These are phyloP conservation scores for Diarsia brunnea DNA, from an alignment of 2,888 invertebrate genomes.

Conservation along the genomic window DNA sequence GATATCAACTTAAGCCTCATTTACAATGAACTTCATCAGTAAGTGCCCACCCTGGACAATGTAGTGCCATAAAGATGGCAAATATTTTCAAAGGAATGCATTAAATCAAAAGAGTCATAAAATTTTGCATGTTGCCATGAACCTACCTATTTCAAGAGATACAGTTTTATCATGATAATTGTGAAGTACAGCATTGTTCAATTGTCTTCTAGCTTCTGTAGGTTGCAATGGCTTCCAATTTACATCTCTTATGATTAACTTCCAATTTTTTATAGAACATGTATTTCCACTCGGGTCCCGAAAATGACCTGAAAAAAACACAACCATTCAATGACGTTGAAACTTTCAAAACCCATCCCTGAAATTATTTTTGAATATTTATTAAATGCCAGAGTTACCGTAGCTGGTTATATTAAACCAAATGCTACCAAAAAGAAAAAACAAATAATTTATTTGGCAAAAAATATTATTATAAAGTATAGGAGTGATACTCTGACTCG, in stretches of 20 bases:
- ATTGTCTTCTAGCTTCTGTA: conserved; percentile 94
- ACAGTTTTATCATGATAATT: conserved; percentile 90
- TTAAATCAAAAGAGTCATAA: background rate
- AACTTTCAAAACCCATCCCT: conserved; percentile 86
- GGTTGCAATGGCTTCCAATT: conserved; percentile 95
- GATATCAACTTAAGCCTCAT: background rate
- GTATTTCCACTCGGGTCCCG: conserved; percentile 95
- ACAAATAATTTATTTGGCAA: background rate
- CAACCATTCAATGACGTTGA: background rate
- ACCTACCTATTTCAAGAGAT: conserved; percentile 90
- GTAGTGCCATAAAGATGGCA: background rate
- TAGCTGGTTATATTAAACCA: background rate
- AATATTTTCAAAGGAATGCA: background rate
- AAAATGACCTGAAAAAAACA: conserved; percentile 92
- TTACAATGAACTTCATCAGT: background rate
- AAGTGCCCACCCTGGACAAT: background rate
- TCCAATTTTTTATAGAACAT: conserved; percentile 94
- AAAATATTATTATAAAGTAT: background rate
- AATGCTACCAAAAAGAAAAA: background rate
- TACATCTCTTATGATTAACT: conserved; percentile 95
- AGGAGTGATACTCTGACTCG: background rate
- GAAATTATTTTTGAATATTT: background rate
- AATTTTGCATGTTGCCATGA: background rate
- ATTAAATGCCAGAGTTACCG: background rate
- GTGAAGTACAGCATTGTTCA: conserved; percentile 95